Evolutionary conservation across 2,888 invertebrate species (phyloP), one percentile per base, ranked within the genome.

Genomic region (Drosophila mettleri): DNA sequence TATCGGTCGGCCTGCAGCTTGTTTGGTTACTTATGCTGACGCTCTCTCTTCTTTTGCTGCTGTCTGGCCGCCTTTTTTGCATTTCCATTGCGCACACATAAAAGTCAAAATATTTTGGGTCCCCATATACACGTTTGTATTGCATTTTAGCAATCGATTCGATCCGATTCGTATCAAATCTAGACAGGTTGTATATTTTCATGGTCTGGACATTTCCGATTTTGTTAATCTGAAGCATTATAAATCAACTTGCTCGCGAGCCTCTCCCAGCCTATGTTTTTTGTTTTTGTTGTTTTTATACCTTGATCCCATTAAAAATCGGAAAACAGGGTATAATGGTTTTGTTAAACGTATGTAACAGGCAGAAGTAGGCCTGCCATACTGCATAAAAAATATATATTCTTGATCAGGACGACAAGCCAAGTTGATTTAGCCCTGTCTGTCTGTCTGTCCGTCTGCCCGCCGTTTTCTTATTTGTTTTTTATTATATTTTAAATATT

Each of bases 141-240:
- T 16, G 3, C 9, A 8, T 18, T 65, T 57, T 29, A 59, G 46
- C 62, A 61, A 76, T 76, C 67, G 53, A 61, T 76, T 73, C 45
- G 57, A 57, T 62, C 46, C 20, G 36, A 27, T 57, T 64, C 59
- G 60, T 55, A 55, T 60, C 69, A 80, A 88, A 80, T 83, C 84
- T 71, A 68, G 78, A 88, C 83, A 86, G 88, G 83, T 88, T 86
- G 84, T 84, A 84, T 74, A 86, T 84, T 72, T 69, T 51, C 41
- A 43, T 38, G 53, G 62, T 4, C 58, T 67, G 61, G 57, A 86
- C 83, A 70, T 86, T 83, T 88, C 88, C 86, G 84, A 83, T 83
- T 83, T 78, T 52, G 57, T 59, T 80, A 80, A 88, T 88, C 88
- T 78, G 65, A 31, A 6, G 18, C 33, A 48, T 16, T 38, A 75